Base-by-base conservation (phyloP, 1,140 invertebrate genomes). In the Drosophila nikananu region DNA sequence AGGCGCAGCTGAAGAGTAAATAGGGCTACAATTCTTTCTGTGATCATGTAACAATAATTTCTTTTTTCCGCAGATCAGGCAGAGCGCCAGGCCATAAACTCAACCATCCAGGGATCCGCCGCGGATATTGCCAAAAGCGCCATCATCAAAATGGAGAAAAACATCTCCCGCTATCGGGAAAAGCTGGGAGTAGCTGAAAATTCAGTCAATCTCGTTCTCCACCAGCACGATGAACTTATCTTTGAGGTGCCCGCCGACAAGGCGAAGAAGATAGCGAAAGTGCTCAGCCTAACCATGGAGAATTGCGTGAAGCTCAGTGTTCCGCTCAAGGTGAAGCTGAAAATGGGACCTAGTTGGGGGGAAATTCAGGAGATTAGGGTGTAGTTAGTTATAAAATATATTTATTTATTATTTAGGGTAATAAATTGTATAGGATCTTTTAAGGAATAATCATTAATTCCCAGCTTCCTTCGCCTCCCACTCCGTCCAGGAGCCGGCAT, bases 211-310 rank as follows among this genome's bases (percentile, higher is more conserved):
- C 94, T 99, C 21, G 95, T 99, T 5, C 93, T 99, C 41, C 98
- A 99, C 92, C 94, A 99, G 73, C 98, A 99, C 91, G 99, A 99
- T 94, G 99, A 99, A 95, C 94, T 99, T 1, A 96, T 99, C 27
- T 99, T 97, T 89, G 98, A 99, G 95, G 97, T 99, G 66, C 93
- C 94, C 19, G 77, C 94, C 72, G 89, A 93, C 15, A 94, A 96
- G 92, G 92, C 97, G 21, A 86, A 94, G 10, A 83, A 94, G 73
- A 95, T 97, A 19, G 95, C 95, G 2, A 91, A 91, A 64, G 94
- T 97, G 42, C 93, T 99, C 19, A 96, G 96, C 84, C 91, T 95
- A 25, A 94, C 95, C 17, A 99, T 99, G 98, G 97, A 98, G 92
- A 94, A 95, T 62, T 95, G 95, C n/a, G 95, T 95, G 2, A 93